Evolutionary conservation across 2,113 vertebrate species (phyloP).

Genomic region (Engraulis encrasicolus): DNA sequence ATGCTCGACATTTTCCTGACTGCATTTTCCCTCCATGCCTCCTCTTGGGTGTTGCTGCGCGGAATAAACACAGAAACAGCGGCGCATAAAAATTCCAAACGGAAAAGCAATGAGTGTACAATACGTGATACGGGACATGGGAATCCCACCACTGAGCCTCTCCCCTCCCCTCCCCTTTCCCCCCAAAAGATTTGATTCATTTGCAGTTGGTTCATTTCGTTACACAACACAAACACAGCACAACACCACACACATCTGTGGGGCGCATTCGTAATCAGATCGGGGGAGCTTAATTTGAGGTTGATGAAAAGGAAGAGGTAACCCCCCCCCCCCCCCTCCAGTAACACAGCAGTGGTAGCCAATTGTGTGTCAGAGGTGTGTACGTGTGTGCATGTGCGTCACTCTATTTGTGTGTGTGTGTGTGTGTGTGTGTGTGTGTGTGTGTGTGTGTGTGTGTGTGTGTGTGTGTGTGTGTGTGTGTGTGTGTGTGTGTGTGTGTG

Average conservation of each 20-base stretch:
- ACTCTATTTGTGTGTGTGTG: not conserved
- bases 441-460: too few species aligned
- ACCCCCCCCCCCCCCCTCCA: not conserved
- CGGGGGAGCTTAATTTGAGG: slow-evolving; percentile 62
- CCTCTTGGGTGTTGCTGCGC: slow-evolving; percentile 55
- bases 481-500: too few species aligned
- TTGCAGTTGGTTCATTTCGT: slow-evolving; percentile 51
- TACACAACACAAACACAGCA: too few species aligned
- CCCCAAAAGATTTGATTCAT: slow-evolving; percentile 53
- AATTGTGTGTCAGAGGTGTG: not conserved
- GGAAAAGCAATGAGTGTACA: slow-evolving; percentile 17
- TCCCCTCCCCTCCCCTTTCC: too few species aligned
- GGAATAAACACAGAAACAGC: slow-evolving; percentile 44
- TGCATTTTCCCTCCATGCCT: slow-evolving; percentile 33
- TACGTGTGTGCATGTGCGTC: not conserved
- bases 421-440: not conserved
- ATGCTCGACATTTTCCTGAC: slow-evolving; percentile 52
- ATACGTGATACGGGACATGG: too few species aligned
- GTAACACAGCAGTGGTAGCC: not conserved
- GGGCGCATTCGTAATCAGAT: slow-evolving; percentile 58
- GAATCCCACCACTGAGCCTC: too few species aligned
- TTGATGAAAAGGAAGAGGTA: slow-evolving; percentile 56
- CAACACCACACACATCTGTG: too few species aligned
- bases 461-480: too few species aligned
- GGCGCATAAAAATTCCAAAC: slow-evolving; percentile 44